Base-by-base conservation (phyloP, 2,797 vertebrate genomes). In the Acestrorhynchus altus region DNA sequence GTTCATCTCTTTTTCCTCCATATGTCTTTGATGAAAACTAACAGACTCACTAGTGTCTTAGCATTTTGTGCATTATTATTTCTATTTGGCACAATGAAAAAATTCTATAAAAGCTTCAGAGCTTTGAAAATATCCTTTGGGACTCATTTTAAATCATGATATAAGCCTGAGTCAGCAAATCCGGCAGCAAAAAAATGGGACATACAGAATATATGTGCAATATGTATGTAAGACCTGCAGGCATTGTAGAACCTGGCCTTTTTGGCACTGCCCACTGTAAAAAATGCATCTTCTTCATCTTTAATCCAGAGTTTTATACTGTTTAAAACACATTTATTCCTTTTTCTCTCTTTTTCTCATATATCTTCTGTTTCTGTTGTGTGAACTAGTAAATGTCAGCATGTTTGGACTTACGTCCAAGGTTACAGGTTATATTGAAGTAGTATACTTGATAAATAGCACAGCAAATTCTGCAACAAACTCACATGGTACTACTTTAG, bases 1-100 rank as follows among this genome's bases (percentile, higher is more conserved):
- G 83, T 82, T 84, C 88, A 85, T 92, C 83, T 83, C 44, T 56
- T 74, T 86, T 61, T 87, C 83, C 82, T 79, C 76, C 60, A 82
- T 76, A 77, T 35, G 59, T 85, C 85, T 93, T 91, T 91, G 87
- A 90, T 89, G 86, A 83, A 82, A 88, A 88, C 86, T 89, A 90
- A 90, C 89, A 86, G 86, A 66, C 39, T 68, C 86, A 86, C 88
- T 83, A 86, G 81, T 84, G 82, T 82, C 83, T 54, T 75, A 64
- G 54, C 78, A 84, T 76, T 87, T 87, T 70, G 69, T 52, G 42
- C 85, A 83, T 86, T 88, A 72, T 87, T 85, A 83, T 86, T 68
- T 78, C 73, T 82, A 75, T 86, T 84, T 87, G 74, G 84, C 71
- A 84, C 87, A 16, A 18, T 11, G 47, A 22, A 2, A 18, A 40